Base-by-base conservation (phyloP, 2,113 vertebrate genomes). In the Apodemus speciosus region DNA sequence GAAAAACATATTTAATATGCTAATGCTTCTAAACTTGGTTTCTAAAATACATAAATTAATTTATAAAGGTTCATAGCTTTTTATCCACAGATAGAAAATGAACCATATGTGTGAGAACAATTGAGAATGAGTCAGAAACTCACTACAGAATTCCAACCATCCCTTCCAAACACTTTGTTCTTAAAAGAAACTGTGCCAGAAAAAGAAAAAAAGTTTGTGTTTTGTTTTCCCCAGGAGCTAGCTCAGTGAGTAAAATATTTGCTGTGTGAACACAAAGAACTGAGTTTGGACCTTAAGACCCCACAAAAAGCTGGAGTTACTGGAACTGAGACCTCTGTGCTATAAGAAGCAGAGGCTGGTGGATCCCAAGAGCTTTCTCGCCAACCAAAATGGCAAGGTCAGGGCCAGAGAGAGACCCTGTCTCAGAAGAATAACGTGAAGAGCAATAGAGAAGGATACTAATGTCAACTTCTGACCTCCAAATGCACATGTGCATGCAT, bases 11-110 rank as follows among this genome's bases (percentile, higher is more conserved):
- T 64, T 77, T 64, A 76, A 71, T 73, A 69, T 95, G 56, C 66
- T 77, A 83, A 71, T 80, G 2, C 27, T 73, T 85, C 49, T n/a
- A 40, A 89, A 62, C 30, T 88, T 95, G 14, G 27, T 89, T 94
- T 95, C 64, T 66, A 71, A 66, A 18, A 58, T 38, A 80, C 4
- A 60, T 40, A 53, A 35, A 25, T 75, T 15, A 87, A 71, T 49
- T 77, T 92, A 80, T n/a, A 4, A 89, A 91, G 16, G 30, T 49
- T n/a, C 23, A 53, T 71, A 84, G 75, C 30, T 60, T 81, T 93
- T 91, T 84, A 84, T 86, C 15, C 56, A 77, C 3, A 77, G 23
- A 35, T 32, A 66, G 1, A 15, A 77, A 76, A 49, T 6, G 58
- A 60, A n/a, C 20, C 71, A 18, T 93, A 85, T 40, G 13, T 69